These are phyloP conservation scores for Poeciliopsis paucimaculata DNA, from an alignment of 2,797 vertebrate genomes.

Conservation along the genomic window DNA sequence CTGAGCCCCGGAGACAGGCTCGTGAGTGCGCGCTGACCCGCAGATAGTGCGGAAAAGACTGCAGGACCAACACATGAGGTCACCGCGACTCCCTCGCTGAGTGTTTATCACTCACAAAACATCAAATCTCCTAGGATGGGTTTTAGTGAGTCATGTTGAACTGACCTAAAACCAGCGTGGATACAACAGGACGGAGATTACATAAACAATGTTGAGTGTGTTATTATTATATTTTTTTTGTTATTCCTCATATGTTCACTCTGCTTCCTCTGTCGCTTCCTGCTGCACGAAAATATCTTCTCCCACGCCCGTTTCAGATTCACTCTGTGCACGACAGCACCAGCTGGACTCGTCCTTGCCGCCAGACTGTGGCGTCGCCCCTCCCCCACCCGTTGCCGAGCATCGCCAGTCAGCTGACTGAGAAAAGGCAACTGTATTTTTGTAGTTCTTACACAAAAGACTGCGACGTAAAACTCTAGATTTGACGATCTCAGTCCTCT, in stretches of 20 bases:
- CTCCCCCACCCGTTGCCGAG: neutral
- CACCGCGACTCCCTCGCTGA: conserved; percentile 44
- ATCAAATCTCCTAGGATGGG: conserved; percentile 18
- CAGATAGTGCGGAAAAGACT: conserved; percentile 27
- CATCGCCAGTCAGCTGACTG: neutral
- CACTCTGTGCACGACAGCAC: neutral
- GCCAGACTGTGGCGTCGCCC: neutral
- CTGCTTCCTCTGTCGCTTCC: neutral
- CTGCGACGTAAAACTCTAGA: neutral
- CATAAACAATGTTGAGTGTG: neutral
- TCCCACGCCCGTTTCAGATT: neutral
- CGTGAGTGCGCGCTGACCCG: conserved; percentile 25
- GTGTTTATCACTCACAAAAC: conserved; percentile 48
- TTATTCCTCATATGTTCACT: neutral
- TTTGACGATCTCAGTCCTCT: conserved; percentile 8
- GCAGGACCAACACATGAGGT: conserved; percentile 62
- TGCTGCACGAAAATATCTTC: neutral
- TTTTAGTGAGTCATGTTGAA: conserved; percentile 33
- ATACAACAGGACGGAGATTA: neutral
- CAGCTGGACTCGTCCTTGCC: neutral
- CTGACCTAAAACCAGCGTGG: conserved; percentile 29
- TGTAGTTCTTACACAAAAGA: neutral
- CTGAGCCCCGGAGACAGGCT: conserved; percentile 8
- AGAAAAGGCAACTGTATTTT: neutral
- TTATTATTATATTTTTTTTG: neutral